Conservation (phyloP, 2,113 vertebrate genomes). For the Poecile atricapillus region DNA sequence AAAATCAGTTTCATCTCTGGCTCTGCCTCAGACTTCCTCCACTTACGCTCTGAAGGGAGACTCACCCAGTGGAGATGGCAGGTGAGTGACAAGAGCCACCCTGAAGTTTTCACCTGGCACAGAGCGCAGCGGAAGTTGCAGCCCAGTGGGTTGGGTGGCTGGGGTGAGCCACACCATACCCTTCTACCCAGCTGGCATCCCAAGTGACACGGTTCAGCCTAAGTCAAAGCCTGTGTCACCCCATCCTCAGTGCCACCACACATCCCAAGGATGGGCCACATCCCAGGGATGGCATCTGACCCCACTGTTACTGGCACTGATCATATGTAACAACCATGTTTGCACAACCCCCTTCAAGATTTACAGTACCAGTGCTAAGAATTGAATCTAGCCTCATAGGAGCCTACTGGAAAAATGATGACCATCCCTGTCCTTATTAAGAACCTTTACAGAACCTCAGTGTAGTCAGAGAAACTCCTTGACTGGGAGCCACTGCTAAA, state of each 20-base stretch:
- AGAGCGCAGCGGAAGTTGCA: not conserved
- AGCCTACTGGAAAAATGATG: not conserved
- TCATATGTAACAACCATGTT: not conserved
- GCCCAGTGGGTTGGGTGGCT: not conserved
- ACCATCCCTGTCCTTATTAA: not conserved
- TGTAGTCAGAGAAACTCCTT: not conserved
- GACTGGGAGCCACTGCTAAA: not conserved
- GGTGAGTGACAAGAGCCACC: not conserved
- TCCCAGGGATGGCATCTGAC: not conserved
- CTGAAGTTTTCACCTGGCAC: not conserved
- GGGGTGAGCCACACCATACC: not conserved
- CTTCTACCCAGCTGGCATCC: not conserved
- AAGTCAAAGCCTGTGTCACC: fast-evolving
- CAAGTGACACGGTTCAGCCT: not conserved
- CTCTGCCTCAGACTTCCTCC: not conserved
- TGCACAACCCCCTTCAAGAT: not conserved
- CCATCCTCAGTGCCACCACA: not conserved
- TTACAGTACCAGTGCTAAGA: not conserved
- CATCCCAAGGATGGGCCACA: not conserved
- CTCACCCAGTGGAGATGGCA: not conserved
- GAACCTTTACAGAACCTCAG: not conserved
- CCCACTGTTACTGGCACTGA: not conserved
- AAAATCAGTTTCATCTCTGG: not conserved
- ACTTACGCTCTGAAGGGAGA: not conserved
- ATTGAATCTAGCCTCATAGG: not conserved